phyloP scores from a whole-genome alignment of 2,797 vertebrate genomes.

The Ambastaia sidthimunki region DNA sequence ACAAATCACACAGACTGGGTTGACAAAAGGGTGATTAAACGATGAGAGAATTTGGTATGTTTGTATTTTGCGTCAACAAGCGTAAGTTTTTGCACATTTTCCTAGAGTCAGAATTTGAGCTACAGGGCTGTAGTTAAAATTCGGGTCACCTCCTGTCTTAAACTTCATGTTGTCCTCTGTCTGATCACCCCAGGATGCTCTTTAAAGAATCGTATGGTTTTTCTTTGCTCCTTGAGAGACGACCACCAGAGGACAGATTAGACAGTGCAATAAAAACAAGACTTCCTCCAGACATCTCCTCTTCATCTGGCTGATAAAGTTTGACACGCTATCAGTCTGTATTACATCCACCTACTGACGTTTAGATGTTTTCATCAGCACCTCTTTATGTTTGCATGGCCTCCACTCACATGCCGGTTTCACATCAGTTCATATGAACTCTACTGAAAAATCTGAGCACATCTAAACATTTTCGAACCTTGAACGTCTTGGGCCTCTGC shows the following conservation, averaged over 20 bases:
- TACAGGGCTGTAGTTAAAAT: constrained; percentile 2
- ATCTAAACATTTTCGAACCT: constrained; percentile 18
- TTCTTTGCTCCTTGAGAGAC: not conserved
- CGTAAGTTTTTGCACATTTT: not conserved
- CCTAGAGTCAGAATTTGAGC: constrained; percentile 20
- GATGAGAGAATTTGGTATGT: too few species aligned
- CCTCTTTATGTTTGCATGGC: constrained; percentile 6
- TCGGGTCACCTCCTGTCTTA: not conserved
- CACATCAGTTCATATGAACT: constrained; percentile 7
- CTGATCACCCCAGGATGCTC: not conserved
- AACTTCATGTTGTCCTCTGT: constrained; percentile 1
- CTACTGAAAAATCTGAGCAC: not conserved
- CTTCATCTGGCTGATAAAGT: constrained; percentile 18
- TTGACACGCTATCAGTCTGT: constrained; percentile 39
- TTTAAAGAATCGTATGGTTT: constrained; percentile 4
- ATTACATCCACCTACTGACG: constrained; percentile 27
- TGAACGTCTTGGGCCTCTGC: not conserved
- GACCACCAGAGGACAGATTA: not conserved
- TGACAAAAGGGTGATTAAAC: not conserved
- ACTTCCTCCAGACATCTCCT: constrained; percentile 17
- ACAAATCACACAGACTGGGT: too few species aligned
- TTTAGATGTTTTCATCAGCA: constrained; percentile 30
- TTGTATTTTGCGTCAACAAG: not conserved
- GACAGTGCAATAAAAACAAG: constrained; percentile 4
- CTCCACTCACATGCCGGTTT: constrained; percentile 2